A percentile compares a stretch with the other conserved stretches of the same genome.
Evolutionary conservation across 2,888 invertebrate genomes (phyloP).

Genomic region (Drosophila neonasuta): DNA sequence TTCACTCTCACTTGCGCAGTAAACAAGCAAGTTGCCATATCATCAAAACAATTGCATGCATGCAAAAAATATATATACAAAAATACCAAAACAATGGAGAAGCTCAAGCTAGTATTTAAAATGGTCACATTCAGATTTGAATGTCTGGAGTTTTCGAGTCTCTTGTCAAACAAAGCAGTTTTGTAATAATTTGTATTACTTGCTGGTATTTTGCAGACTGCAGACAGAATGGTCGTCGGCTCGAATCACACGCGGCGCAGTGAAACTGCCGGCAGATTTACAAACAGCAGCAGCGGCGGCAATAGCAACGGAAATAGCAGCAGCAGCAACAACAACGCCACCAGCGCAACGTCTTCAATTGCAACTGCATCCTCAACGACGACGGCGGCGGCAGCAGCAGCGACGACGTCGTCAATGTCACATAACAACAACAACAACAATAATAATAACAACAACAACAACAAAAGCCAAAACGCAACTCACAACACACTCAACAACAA

Average conservation of each 20-base stretch:
- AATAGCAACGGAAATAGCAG: conserved; percentile 33
- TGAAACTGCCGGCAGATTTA: conserved; percentile 80
- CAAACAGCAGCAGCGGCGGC: conserved; percentile 49
- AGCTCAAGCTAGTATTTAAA: neutral
- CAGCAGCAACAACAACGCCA: conserved; percentile 58
- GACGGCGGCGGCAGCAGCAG: conserved; percentile 56
- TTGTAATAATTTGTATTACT: neutral
- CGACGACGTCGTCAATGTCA: conserved; percentile 59
- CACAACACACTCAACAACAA: conserved; percentile 36
- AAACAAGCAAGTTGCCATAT: conserved; percentile 45
- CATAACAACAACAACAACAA: conserved; percentile 52
- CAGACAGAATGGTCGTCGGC: conserved; percentile 82
- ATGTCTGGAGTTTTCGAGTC: neutral
- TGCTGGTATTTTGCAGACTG: conserved; percentile 50
- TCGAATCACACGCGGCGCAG: conserved; percentile 81
- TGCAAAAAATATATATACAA: neutral
- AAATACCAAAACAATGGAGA: conserved; percentile 20
- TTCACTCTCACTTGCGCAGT: conserved; percentile 30
- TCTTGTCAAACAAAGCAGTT: neutral
- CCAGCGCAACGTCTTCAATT: conserved; percentile 71
- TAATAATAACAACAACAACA: conserved; percentile 35
- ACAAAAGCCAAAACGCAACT: conserved; percentile 54
- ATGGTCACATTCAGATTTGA: conserved; percentile 1
- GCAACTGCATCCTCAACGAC: conserved; percentile 53
- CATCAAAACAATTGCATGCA: conserved; percentile 19